Evolutionary conservation across 2,888 invertebrate species (phyloP), one percentile per base, ranked within the genome.

Genomic region (Disparrhopalites patrizii): DNA sequence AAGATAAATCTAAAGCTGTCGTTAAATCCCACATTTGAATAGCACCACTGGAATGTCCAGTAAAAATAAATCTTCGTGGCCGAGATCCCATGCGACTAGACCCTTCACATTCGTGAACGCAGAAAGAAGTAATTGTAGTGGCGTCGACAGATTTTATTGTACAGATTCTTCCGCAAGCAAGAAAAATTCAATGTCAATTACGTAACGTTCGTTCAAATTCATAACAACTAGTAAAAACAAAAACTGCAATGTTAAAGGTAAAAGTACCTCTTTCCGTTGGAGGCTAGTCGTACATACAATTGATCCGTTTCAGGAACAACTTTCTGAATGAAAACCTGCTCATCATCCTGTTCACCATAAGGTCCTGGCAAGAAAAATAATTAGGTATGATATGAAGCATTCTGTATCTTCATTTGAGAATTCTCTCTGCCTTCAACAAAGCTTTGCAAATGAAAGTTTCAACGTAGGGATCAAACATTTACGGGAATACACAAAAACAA

Each of bases 21-120:
- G 95, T 95, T 68, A 99, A 83, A 82, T 99, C 98, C 97, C 98
- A 99, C 91, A 98, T 93, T 81, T 95, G 95, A 68, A 95, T 88
- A 47, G 90, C 90, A 55, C 96, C 95, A 73, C 91, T 93, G 40
- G 90, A 87, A 78, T 95, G 95, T 0, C 95, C 96, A 28, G 94
- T 94, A 73, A 96, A 87, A 76, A 96, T 86, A 77, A 93, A 89
- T 50, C 97, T 81, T 3, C 94, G 83, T 7, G 94, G 94, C 61
- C 90, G 13, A 10, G 91, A 91, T 1, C 92, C 93, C 89, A 93
- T 91, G 18, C 97, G 84, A 76, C 92, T 89, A 1, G 95, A 93
- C 1, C 96, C 96, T 79, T 98, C 98, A 79, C 97, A 97, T 80
- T 98, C 97, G 77, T 96, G 96, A 13, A 97, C 94, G 79, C 91